phyloP scores from a whole-genome alignment of 2,888 invertebrate species.

The Portevinia maculata region DNA sequence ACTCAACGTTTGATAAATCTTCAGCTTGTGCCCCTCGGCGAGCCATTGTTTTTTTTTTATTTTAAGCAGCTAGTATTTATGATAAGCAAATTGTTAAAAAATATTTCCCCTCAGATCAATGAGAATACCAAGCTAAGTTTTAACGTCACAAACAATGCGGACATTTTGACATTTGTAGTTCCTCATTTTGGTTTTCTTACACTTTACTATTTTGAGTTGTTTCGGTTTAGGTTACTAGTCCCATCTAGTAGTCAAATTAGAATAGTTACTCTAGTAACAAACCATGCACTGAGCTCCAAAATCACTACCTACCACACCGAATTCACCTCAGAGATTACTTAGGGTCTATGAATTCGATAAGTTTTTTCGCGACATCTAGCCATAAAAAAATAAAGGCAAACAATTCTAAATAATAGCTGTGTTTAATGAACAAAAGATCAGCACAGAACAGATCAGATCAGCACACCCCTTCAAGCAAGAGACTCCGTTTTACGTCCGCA shows the following conservation, averaged over 20 bases:
- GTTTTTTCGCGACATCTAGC: too few relatives aligned
- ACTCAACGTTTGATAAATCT: conserved; percentile 98
- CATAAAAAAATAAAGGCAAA: too few relatives aligned
- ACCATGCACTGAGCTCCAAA: too few relatives aligned
- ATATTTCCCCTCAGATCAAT: background rate
- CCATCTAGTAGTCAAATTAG: conserved; percentile 7
- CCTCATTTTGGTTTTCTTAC: conserved; percentile 6
- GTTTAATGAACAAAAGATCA: too few relatives aligned
- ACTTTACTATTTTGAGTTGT: background rate
- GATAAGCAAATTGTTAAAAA: background rate
- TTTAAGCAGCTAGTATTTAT: conserved; percentile 17
- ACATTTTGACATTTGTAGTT: conserved; percentile 29
- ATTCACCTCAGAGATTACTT: too few relatives aligned
- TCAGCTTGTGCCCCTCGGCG: conserved; percentile 84
- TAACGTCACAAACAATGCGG: conserved; percentile 63
- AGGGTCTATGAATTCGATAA: too few relatives aligned
- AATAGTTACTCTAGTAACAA: background rate
- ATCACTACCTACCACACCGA: too few relatives aligned
- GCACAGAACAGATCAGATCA: too few relatives aligned
- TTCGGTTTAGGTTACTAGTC: background rate
- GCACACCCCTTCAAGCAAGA: too few relatives aligned
- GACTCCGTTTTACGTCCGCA: too few relatives aligned
- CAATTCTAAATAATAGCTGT: too few relatives aligned
- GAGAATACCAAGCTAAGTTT: conserved; percentile 40
- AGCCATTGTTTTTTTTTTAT: conserved; percentile 77